Percentiles rank a stretch among this genome's conserved stretches.
Evolutionary conservation across 2,113 vertebrate genomes (phyloP).

Genomic region (Gymnorhina tibicen): DNA sequence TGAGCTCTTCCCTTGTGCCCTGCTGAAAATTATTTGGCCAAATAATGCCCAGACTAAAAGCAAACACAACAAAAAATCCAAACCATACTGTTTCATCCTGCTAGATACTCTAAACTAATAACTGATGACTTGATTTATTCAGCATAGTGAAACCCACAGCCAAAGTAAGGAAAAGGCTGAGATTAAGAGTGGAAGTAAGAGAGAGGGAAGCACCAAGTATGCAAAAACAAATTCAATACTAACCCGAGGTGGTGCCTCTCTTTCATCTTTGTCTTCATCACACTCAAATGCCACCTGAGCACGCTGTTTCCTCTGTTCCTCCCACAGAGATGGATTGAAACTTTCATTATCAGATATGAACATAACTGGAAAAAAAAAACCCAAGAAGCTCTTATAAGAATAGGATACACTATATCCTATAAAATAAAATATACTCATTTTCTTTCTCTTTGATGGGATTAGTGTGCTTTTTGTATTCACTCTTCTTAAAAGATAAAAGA

Average conservation of each 20-base stretch:
- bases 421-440: not conserved
- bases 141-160: not conserved
- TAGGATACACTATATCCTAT: not conserved
- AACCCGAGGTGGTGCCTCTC: slow-evolving; percentile 85
- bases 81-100: not conserved
- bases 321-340: slow-evolving; percentile 96
- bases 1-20: not conserved
- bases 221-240: not conserved
- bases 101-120: not conserved
- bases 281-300: slow-evolving; percentile 99
- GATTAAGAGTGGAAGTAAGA: not conserved
- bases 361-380: slow-evolving; percentile 75
- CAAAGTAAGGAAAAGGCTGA: not conserved
- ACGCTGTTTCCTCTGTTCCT: slow-evolving; percentile 94
- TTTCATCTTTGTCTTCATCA: slow-evolving; percentile 97
- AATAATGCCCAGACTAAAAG: not conserved
- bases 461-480: not conserved
- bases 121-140: not conserved
- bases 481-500: not conserved
- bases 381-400: not conserved
- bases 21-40: not conserved
- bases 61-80: not conserved
- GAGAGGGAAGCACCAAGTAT: not conserved
- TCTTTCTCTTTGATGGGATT: not conserved
- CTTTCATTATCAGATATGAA: slow-evolving; percentile 97